These are phyloP conservation scores for Ceramica pisi DNA, from an alignment of 2,888 invertebrate genomes.

Conservation along the genomic window DNA sequence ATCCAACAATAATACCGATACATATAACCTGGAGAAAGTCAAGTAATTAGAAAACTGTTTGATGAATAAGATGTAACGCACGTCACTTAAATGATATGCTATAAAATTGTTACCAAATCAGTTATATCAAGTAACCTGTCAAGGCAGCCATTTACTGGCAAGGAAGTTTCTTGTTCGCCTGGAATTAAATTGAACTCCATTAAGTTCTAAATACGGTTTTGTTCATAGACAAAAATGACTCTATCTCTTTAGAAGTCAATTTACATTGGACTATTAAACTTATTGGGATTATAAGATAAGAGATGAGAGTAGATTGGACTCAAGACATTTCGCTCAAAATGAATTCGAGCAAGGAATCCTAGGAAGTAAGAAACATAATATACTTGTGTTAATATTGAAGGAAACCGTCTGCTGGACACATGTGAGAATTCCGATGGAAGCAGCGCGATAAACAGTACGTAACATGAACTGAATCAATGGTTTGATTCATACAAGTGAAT, in stretches of 20 bases:
- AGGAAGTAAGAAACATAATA: slow-evolving; percentile 52
- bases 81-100: slow-evolving; percentile 41
- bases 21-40: slow-evolving; percentile 58
- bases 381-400: slow-evolving; percentile 34
- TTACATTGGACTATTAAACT: not conserved
- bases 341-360: not conserved
- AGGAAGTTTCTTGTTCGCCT: slow-evolving; percentile 1
- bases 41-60: slow-evolving; percentile 62
- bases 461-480: slow-evolving; percentile 62
- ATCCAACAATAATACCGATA: slow-evolving; percentile 35
- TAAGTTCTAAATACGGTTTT: not conserved
- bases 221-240: not conserved
- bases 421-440: slow-evolving; percentile 61
- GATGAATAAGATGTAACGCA: slow-evolving; percentile 58
- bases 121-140: slow-evolving; percentile 34
- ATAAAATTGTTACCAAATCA: slow-evolving; percentile 36
- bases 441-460: slow-evolving; percentile 62
- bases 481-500: slow-evolving; percentile 52
- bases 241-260: not conserved
- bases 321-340: slow-evolving; percentile 4
- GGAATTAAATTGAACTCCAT: slow-evolving; percentile 7
- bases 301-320: not conserved
- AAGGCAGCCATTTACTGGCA: slow-evolving; percentile 2
- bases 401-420: slow-evolving; percentile 58
- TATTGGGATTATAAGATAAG: not conserved